phyloP scores from a whole-genome alignment of 2,797 vertebrate species.

The Neopelma chrysocephalum region DNA sequence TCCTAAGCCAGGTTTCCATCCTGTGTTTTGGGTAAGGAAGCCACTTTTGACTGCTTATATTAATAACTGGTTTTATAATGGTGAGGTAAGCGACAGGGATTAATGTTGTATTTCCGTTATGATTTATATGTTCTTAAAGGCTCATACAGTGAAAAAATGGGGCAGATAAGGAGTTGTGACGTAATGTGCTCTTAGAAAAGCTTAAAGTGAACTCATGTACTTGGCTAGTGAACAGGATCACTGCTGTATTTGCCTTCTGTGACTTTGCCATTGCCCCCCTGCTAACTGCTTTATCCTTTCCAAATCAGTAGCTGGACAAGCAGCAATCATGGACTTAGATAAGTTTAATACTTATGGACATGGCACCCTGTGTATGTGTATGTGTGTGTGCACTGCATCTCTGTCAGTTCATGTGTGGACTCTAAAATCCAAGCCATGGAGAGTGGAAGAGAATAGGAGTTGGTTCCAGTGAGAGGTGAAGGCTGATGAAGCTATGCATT shows the following conservation, averaged over 20 bases:
- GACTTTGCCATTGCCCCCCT: background rate
- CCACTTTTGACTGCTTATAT: background rate
- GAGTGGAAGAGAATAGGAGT: background rate
- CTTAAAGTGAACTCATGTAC: background rate
- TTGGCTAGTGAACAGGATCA: background rate
- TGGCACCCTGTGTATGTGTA: rapidly evolving
- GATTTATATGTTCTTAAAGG: background rate
- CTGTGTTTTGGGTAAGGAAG: background rate
- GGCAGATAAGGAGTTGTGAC: background rate
- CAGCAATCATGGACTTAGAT: background rate
- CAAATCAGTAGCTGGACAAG: background rate
- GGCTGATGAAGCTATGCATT: background rate
- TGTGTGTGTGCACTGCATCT: background rate
- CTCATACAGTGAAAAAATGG: background rate
- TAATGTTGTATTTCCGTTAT: background rate
- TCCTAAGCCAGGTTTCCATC: background rate
- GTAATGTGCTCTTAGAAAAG: background rate
- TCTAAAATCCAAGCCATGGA: background rate
- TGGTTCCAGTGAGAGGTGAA: background rate
- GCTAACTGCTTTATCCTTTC: background rate
- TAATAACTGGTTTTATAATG: background rate
- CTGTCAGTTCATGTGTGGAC: background rate
- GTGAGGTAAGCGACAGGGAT: background rate
- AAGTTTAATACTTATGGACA: background rate
- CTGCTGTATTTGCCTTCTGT: background rate